These are phyloP conservation scores for Stenodera caucasica DNA, from an alignment of 2,888 invertebrate species.

Conservation along the genomic window DNA sequence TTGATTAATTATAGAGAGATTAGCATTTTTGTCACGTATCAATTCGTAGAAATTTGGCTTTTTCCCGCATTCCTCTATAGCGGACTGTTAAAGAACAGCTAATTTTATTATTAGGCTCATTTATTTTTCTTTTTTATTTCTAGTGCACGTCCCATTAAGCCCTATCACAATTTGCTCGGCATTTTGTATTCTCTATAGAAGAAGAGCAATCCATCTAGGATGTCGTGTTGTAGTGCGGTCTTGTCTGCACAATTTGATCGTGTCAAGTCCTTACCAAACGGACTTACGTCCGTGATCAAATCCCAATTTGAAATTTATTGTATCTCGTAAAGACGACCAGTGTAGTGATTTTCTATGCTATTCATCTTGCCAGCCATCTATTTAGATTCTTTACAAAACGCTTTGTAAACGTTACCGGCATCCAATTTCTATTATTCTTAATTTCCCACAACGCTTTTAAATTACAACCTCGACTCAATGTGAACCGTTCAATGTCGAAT, in stretches of 20 bases:
- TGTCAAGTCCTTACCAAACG: slow-evolving; percentile 8
- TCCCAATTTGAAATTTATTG: slow-evolving; percentile 47
- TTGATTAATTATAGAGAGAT: too few species aligned
- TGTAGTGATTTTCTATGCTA: slow-evolving; percentile 51
- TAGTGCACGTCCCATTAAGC: slow-evolving; percentile 39
- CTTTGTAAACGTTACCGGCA: slow-evolving; percentile 15
- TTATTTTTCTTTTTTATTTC: too few species aligned
- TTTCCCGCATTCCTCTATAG: too few species aligned
- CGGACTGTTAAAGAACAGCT: too few species aligned
- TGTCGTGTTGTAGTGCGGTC: slow-evolving; percentile 10
- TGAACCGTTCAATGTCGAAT: slow-evolving; percentile 26
- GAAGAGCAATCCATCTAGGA: slow-evolving; percentile 32
- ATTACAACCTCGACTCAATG: slow-evolving; percentile 36
- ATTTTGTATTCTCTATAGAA: slow-evolving; percentile 31
- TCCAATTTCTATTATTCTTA: slow-evolving; percentile 43
- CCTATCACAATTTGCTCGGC: slow-evolving; percentile 33
- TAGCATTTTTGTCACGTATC: too few species aligned
- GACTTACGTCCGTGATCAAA: slow-evolving; percentile 27
- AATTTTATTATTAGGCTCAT: too few species aligned
- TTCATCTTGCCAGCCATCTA: slow-evolving; percentile 45
- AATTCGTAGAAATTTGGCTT: too few species aligned
- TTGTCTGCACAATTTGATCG: slow-evolving; percentile 20
- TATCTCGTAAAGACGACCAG: slow-evolving; percentile 46
- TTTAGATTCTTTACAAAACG: slow-evolving; percentile 41
- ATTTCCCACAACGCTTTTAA: slow-evolving; percentile 38